phyloP scores from a whole-genome alignment of 2,113 vertebrate genomes.

The Cacatua alba region DNA sequence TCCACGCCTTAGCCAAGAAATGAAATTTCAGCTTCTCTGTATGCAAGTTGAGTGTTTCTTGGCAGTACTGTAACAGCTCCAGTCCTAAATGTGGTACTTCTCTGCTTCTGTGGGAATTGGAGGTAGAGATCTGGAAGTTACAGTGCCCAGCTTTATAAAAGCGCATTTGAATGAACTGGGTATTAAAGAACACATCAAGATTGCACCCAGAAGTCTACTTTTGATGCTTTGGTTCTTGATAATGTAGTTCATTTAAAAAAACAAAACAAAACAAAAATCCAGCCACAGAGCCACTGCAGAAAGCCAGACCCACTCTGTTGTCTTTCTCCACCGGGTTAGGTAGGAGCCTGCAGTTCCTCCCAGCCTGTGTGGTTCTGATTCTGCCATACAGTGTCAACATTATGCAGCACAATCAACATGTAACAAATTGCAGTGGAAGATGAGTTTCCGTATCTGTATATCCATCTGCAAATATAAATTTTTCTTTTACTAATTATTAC shows the following conservation, averaged over 20 bases:
- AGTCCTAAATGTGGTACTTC: background rate
- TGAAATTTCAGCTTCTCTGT: background rate
- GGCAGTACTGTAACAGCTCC: background rate
- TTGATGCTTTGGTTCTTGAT: background rate
- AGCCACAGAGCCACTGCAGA: background rate
- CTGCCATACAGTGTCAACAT: background rate
- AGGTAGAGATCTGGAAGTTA: background rate
- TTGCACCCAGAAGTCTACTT: background rate
- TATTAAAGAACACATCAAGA: background rate
- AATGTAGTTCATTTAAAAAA: background rate
- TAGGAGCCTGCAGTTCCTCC: background rate
- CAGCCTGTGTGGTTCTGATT: fast-evolving
- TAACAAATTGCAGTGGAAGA: background rate
- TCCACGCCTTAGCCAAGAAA: background rate
- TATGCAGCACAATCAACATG: fast-evolving
- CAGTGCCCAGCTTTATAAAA: background rate
- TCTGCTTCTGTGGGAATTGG: background rate
- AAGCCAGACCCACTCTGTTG: background rate
- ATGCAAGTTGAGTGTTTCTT: background rate
- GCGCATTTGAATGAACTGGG: background rate
- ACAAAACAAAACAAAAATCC: too few relatives aligned
- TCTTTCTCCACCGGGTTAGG: background rate
- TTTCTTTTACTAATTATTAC: background rate
- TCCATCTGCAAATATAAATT: background rate
- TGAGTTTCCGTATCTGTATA: background rate